Conservation (phyloP, 1,140 invertebrate genomes). For the Euglossa dilemma region DNA sequence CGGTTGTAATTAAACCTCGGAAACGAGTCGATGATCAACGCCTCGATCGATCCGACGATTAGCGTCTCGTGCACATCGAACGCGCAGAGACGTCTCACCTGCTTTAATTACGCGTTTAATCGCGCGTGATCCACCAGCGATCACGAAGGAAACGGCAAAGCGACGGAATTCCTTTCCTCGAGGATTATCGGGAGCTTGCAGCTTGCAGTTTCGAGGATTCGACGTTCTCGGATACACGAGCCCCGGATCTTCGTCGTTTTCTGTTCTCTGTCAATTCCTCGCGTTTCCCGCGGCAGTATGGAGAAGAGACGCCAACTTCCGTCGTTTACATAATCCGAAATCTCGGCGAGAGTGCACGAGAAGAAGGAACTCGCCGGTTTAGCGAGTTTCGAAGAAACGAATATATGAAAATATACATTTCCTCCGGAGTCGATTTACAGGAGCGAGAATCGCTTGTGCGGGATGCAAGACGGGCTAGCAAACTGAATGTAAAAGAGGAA, state of each 20-base stretch:
- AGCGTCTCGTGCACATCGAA: not conserved
- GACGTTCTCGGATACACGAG: too few relatives aligned
- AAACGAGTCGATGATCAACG: not conserved
- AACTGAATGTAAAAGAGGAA: too few relatives aligned
- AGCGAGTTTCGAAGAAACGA: not conserved
- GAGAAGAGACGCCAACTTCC: not conserved
- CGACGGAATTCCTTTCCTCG: not conserved
- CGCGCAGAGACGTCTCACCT: not conserved
- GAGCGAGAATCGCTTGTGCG: too few relatives aligned
- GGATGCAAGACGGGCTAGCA: too few relatives aligned
- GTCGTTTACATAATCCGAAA: not conserved
- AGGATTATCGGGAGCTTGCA: not conserved
- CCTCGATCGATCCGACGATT: not conserved
- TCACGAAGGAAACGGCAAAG: not conserved
- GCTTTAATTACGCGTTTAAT: not conserved
- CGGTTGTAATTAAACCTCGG: conserved; percentile 11
- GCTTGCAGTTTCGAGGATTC: not conserved
- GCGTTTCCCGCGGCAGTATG: not conserved
- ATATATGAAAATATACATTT: not conserved
- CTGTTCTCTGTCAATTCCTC: not conserved
- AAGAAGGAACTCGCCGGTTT: not conserved
- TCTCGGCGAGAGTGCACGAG: not conserved
- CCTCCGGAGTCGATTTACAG: not conserved
- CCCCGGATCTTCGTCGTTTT: not conserved
- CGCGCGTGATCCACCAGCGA: not conserved